These are phyloP conservation scores for Arctocebus calabarensis DNA, from an alignment of 2,797 vertebrate species.

Conservation along the genomic window DNA sequence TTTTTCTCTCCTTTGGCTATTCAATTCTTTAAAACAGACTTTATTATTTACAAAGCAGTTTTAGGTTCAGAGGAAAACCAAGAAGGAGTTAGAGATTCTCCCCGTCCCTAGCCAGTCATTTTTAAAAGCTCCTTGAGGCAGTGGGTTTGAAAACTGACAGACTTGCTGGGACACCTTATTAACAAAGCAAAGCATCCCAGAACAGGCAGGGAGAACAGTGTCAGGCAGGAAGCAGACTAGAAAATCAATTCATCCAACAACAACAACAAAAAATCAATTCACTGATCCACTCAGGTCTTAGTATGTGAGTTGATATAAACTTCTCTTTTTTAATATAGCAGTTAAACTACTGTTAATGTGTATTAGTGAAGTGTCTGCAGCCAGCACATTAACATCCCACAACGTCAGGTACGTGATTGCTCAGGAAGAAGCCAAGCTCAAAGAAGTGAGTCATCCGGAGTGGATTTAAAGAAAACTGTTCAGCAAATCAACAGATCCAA, in stretches of 20 bases:
- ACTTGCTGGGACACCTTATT: neutral
- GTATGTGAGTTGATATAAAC: neutral
- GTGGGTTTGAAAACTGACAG: neutral
- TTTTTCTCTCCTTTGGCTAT: neutral
- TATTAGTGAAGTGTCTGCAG: neutral
- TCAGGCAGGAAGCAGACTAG: neutral
- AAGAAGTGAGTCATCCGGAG: neutral
- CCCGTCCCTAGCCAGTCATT: neutral
- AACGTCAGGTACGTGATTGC: fast-evolving
- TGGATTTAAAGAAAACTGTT: neutral
- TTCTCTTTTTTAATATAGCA: neutral
- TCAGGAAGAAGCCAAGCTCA: neutral
- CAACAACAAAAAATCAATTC: neutral
- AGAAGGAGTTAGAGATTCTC: neutral
- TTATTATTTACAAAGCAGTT: neutral
- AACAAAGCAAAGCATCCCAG: neutral
- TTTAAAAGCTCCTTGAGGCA: neutral
- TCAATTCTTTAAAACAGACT: neutral
- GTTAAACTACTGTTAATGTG: neutral
- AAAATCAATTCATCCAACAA: neutral
- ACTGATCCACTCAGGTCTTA: neutral
- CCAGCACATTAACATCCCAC: neutral
- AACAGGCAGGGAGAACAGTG: neutral
- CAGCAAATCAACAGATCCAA: neutral
- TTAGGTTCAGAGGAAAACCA: neutral